A percentile compares a stretch with the other conserved stretches of the same genome.
These are phyloP conservation scores for Epicampocera succincta DNA, from an alignment of 2,888 invertebrate species.

Conservation along the genomic window DNA sequence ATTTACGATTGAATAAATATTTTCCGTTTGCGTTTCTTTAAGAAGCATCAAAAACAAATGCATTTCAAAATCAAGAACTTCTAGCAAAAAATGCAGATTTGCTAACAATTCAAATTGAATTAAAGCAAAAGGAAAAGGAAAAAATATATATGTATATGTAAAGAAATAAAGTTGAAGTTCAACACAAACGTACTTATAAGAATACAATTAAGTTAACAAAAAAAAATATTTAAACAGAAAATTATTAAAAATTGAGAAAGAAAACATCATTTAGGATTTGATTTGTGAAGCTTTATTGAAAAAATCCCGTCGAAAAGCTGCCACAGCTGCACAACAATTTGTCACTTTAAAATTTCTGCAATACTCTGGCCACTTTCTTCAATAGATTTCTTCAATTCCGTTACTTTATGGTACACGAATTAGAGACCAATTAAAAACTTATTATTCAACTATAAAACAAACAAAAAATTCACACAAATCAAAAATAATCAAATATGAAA, in stretches of 20 bases:
- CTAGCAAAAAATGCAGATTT: slow-evolving; percentile 36
- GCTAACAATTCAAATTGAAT: slow-evolving; percentile 21
- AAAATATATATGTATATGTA: slow-evolving; percentile 40
- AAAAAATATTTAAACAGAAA: neutral
- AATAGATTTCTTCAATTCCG: slow-evolving; percentile 43
- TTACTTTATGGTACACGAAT: slow-evolving; percentile 32
- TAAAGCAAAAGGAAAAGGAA: slow-evolving; percentile 21
- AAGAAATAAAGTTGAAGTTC: slow-evolving; percentile 6
- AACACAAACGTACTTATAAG: slow-evolving; percentile 36
- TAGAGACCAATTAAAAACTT: slow-evolving; percentile 44
- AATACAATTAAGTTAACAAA: slow-evolving; percentile 18
- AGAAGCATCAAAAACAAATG: slow-evolving; percentile 50
- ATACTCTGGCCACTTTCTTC: neutral
- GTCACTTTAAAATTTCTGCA: neutral
- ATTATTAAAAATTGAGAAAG: neutral
- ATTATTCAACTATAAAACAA: slow-evolving; percentile 19
- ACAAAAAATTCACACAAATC: slow-evolving; percentile 71
- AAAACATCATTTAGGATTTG: slow-evolving; percentile 8
- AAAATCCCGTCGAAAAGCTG: neutral
- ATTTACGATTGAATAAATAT: neutral
- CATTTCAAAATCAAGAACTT: slow-evolving; percentile 52
- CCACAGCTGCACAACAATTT: neutral
- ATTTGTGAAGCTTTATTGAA: slow-evolving; percentile 10
- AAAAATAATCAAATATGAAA: slow-evolving; percentile 68
- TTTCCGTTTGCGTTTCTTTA: slow-evolving; percentile 10